phyloP scores from a whole-genome alignment of 2,113 vertebrate species.

The Psittacula cyanocephala region DNA sequence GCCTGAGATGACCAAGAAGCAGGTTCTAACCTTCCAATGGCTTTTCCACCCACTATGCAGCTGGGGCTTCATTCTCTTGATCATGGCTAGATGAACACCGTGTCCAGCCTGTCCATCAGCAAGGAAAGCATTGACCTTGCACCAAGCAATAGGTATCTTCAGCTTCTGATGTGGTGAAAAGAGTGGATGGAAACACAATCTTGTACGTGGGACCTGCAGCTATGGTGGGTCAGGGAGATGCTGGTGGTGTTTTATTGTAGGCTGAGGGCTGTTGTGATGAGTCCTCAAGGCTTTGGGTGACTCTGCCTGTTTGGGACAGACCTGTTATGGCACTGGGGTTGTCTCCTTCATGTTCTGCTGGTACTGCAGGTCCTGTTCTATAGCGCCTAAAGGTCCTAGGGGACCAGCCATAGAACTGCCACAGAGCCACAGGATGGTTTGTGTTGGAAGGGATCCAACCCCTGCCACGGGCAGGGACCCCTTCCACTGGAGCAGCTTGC shows the following conservation, averaged over 20 bases:
- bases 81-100: not conserved
- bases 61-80: not conserved
- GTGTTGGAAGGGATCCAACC: too few relatives aligned
- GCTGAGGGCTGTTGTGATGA: not conserved
- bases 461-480: too few relatives aligned
- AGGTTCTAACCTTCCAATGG: not conserved
- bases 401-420: too few relatives aligned
- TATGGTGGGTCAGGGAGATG: too few relatives aligned
- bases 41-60: not conserved
- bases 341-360: not conserved
- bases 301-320: not conserved
- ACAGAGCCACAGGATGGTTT: too few relatives aligned
- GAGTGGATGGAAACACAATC: not conserved
- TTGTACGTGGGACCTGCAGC: not conserved
- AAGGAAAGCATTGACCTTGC: not conserved
- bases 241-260: not conserved
- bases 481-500: too few relatives aligned
- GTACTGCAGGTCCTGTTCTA: not conserved
- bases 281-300: not conserved
- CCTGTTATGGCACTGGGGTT: not conserved
- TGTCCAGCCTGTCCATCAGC: not conserved
- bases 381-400: not conserved
- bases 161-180: not conserved
- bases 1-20: not conserved
- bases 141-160: not conserved